Evolutionary conservation across 2,113 vertebrate species (phyloP), one percentile per base, ranked within the genome.

Genomic region (Laticauda laticaudata): DNA sequence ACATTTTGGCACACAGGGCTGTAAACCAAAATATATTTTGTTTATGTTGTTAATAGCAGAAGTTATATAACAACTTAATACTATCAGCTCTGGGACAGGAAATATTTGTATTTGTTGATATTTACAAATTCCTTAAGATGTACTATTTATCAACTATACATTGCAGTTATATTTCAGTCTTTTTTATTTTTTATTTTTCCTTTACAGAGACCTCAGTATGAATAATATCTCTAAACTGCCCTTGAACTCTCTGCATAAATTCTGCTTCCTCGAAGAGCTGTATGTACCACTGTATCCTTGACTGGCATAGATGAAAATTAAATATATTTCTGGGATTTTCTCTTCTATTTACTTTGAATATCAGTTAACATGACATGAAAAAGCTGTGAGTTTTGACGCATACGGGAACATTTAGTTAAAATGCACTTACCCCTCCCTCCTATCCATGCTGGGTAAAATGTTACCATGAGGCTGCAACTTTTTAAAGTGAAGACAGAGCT

Each of bases 211-310:
- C 97, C 98, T 99, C 97, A 99, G 99, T 94, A 99, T 99, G 99
- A 99, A 99, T 97, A 99, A 99, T 97, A 98, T 99, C 94, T 98
- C 98, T 85, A 97, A 97, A 95, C 95, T 99, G 95, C 95, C 98
- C 95, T 96, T 95, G 34, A 98, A 97, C 91, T 97, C 97, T 29
- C 97, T 98, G 94, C 97, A 97, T 96, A 98, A 97, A 88, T 98
- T 99, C 81, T 98, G 98, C 96, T 99, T 99, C 97, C 98, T 99
- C 93, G 98, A 99, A 97, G 99, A 99, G 96, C 96, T 99, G 99
- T 99, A 97, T 98, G 99, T 99, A 97, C 93, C 94, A 29, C 95
- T 92, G 90, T 94, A 89, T 96, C 86, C 93, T 89, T 92, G 93
- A 92, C 85, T 95, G 91, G 55, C 95, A 97, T 89, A 92, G 94